These are phyloP conservation scores for Leucophora obtusa DNA, from an alignment of 2,888 invertebrate species.

Conservation along the genomic window DNA sequence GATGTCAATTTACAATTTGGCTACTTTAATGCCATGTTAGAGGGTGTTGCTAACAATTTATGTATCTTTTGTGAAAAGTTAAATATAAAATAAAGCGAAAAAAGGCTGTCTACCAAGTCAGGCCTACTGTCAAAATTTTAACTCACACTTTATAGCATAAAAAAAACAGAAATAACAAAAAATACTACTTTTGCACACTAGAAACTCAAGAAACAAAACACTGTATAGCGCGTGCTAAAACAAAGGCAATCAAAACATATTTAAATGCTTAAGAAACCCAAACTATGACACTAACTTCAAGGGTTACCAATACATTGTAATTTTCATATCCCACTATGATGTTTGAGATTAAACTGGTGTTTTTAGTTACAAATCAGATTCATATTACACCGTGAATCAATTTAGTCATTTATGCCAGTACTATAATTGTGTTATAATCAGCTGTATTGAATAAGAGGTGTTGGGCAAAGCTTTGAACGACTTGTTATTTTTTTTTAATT, in stretches of 20 bases:
- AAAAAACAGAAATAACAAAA: constrained; percentile 31
- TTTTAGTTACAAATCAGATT: no score
- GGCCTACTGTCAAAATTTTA: constrained; percentile 61
- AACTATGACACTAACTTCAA: constrained; percentile 29
- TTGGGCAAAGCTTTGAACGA: no score
- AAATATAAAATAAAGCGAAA: constrained; percentile 2
- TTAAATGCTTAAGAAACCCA: constrained; percentile 25
- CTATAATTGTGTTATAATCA: no score
- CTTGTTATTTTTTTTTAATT: no score
- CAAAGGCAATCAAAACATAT: constrained; percentile 46
- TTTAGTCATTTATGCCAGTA: no score
- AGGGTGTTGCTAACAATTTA: constrained; percentile 61
- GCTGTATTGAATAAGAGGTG: no score
- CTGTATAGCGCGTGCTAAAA: constrained; percentile 52
- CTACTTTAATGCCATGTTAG: constrained; percentile 49
- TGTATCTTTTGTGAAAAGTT: constrained; percentile 12
- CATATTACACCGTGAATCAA: no score
- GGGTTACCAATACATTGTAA: constrained; percentile 21
- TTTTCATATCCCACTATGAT: no score
- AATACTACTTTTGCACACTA: constrained; percentile 16
- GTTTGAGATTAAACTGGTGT: no score
- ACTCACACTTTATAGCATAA: constrained; percentile 28
- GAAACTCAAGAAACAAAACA: not conserved
- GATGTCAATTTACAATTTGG: constrained; percentile 51
- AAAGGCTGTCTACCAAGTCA: constrained; percentile 58